phyloP scores from a whole-genome alignment of 2,113 vertebrate species.

The Martes martes region DNA sequence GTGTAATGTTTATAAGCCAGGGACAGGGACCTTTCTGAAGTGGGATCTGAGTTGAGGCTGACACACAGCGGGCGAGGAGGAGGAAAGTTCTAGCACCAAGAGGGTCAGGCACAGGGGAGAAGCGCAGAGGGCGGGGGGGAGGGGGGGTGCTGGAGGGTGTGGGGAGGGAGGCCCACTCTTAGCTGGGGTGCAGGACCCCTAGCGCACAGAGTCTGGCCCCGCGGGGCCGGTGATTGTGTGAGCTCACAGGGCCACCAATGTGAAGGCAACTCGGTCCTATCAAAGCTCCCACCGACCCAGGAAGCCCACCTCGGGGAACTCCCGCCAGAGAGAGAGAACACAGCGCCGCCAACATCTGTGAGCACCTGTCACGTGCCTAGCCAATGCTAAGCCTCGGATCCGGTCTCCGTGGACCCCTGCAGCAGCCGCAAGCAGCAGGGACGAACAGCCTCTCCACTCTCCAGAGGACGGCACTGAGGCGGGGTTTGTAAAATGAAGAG shows the following conservation, averaged over 20 bases:
- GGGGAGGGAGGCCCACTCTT: not conserved
- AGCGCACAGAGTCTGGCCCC: not conserved
- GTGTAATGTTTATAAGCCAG: rapidly evolving
- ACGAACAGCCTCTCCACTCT: not conserved
- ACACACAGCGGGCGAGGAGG: rapidly evolving
- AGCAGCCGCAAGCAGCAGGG: not conserved
- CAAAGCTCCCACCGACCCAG: not conserved
- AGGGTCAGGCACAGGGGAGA: too few relatives aligned
- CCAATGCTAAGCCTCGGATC: not conserved
- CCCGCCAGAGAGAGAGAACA: not conserved
- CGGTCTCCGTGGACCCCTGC: not conserved
- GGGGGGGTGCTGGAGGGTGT: not conserved
- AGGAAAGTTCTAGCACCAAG: not conserved
- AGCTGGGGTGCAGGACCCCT: not conserved
- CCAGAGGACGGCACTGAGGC: not conserved
- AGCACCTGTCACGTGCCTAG: not conserved
- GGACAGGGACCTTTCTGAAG: not conserved
- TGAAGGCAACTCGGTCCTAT: too few relatives aligned
- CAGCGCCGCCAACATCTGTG: too few relatives aligned
- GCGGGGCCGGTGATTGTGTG: not conserved
- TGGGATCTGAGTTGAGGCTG: not conserved
- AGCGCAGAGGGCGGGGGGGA: not conserved
- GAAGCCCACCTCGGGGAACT: not conserved
- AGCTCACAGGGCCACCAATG: not conserved
- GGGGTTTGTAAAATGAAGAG: not conserved